A percentile compares a stretch with the other conserved stretches of the same genome.
phyloP scores from a whole-genome alignment of 1,140 invertebrate species.

The Planococcus citri region DNA sequence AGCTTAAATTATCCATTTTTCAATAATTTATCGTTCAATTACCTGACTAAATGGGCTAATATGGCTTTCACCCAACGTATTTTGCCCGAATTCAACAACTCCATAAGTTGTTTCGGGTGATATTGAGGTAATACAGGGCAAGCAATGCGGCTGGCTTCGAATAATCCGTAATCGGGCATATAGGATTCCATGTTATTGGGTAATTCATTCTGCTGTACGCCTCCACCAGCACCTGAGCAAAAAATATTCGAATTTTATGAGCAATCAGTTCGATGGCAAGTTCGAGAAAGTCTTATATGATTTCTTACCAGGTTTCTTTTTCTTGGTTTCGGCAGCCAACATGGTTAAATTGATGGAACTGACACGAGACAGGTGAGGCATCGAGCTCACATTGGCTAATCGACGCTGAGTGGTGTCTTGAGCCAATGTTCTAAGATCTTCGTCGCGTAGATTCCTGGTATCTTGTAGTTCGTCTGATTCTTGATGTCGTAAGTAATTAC shows the following conservation, averaged over 20 bases:
- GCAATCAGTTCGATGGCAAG: no score
- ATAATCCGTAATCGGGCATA: constrained; percentile 87
- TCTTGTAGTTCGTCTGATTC: constrained; percentile 53
- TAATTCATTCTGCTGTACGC: constrained; percentile 26
- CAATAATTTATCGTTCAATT: constrained; percentile 17
- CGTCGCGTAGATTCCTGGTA: constrained; percentile 61
- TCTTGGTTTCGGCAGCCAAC: constrained; percentile 52
- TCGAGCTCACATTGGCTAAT: constrained; percentile 56
- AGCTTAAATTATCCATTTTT: no score
- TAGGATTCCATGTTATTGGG: constrained; percentile 38
- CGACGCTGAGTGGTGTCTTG: constrained; percentile 51
- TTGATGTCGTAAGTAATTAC: constrained; percentile 30
- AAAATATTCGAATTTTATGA: background rate
- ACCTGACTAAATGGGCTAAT: constrained; percentile 79
- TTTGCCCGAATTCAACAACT: constrained; percentile 96
- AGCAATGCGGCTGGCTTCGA: constrained; percentile 90
- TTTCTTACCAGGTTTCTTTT: constrained; percentile 36
- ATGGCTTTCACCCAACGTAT: constrained; percentile 96
- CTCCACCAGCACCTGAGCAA: constrained; percentile 16
- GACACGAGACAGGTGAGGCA: constrained; percentile 64
- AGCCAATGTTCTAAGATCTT: constrained; percentile 58
- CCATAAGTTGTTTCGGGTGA: constrained; percentile 97
- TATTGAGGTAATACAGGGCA: constrained; percentile 98
- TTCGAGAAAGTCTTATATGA: background rate
- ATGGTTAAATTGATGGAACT: constrained; percentile 70